Evolutionary conservation across 1,140 invertebrate genomes (phyloP), one percentile per base, ranked within the genome.

Genomic region (Zaprionus nigranus): DNA sequence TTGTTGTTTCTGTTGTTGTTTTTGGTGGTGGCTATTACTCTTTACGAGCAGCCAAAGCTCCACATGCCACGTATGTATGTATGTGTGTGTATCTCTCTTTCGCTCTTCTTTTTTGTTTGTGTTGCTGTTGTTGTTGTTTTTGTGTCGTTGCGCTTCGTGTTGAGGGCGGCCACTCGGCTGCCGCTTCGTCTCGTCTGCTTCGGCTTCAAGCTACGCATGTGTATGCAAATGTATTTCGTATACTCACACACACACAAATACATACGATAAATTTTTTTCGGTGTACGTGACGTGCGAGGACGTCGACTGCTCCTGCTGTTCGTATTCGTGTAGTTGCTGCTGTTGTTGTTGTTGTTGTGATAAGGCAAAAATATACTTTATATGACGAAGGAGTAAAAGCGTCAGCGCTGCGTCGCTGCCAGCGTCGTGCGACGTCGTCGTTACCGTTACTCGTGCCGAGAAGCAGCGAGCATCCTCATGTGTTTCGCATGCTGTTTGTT

Each of bases 271-370:
- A 79, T 88, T 87, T 86, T 86, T 86, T 86, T 87, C 73, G 78
- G 84, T 88, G 74, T 91, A 91, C 80, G 83, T 87, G 84, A 84
- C 88, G 83, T 91, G 84, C 87, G 84, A 91, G 84, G 71, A 82
- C 86, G 64, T 72, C 68, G 49, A 59, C 66, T 74, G 57, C 51
- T 38, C 51, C 22, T 40, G 43, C 51, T 69, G 30, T 26, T 53
- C 40, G 36, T 56, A n/a, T 38, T 66, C 73, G 46, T 81, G 76
- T 70, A 76, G 72, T 49, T 74, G 65, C 22, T 53, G 76, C 20
- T 73, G 64, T 22, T 51, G 38, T 40, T 78, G 49, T 43, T 71
- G 74, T 60, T 81, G 78, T 84, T 84, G 74, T 88, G 84, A 87
- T 88, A 88, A 87, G 84, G 78, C 69, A 81, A 82, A 81, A 81